phyloP scores from a whole-genome alignment of 2,888 invertebrate species.

The Rhagonycha lutea region DNA sequence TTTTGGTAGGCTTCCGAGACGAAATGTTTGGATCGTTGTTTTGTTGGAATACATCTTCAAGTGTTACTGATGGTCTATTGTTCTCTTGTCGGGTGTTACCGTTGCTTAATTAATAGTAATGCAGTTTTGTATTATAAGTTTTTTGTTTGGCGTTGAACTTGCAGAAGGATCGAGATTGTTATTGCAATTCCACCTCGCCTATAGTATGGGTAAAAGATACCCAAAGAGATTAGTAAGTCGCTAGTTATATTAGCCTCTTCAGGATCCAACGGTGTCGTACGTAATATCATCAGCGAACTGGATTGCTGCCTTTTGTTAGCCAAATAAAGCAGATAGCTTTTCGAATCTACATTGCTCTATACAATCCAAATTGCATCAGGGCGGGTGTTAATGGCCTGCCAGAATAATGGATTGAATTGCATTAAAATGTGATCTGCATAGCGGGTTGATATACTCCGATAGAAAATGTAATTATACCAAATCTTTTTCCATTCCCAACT shows the following conservation, averaged over 20 bases:
- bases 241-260: constrained; percentile 39
- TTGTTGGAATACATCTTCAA: constrained; percentile 20
- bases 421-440: constrained; percentile 60
- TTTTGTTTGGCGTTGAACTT: not conserved
- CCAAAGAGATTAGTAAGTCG: constrained; percentile 38
- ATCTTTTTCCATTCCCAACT: constrained; percentile 27
- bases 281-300: constrained; percentile 50
- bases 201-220: constrained; percentile 35
- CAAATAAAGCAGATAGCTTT: constrained; percentile 53
- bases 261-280: constrained; percentile 36
- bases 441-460: constrained; percentile 39
- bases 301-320: constrained; percentile 49
- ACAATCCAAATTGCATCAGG: constrained; percentile 56
- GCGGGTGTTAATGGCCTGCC: constrained; percentile 57
- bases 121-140: constrained; percentile 2
- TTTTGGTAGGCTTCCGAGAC: constrained; percentile 1
- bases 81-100: constrained; percentile 30
- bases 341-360: constrained; percentile 50
- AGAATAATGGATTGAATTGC: constrained; percentile 60
- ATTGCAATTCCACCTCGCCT: constrained; percentile 13
- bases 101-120: constrained; percentile 35
- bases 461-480: constrained; percentile 31
- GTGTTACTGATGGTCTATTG: constrained; percentile 30
- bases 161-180: not conserved
- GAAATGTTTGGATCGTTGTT: constrained; percentile 25